Percentiles rank a stretch among this genome's conserved stretches.
phyloP scores from a whole-genome alignment of 2,797 vertebrate genomes.

The Phalanger gymnotis region DNA sequence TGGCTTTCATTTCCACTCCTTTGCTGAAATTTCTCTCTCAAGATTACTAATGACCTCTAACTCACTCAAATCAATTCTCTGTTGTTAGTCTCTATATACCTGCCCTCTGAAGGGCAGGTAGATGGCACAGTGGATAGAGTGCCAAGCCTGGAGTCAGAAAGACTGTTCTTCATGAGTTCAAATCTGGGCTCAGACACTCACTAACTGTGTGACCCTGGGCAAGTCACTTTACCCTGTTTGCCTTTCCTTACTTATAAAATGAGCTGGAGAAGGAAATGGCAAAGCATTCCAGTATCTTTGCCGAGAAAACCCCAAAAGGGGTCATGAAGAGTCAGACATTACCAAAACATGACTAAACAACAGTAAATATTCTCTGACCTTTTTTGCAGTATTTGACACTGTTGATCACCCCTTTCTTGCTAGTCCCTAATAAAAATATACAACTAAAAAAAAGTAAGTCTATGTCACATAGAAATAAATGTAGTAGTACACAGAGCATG shows the following conservation, averaged over 20 bases:
- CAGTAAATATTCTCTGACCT: not conserved
- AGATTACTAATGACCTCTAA: not conserved
- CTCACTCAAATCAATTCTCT: not conserved
- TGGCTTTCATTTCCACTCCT: not conserved
- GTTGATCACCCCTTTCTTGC: not conserved
- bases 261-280: not conserved
- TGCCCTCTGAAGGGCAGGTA: not conserved
- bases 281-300: not conserved
- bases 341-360: not conserved
- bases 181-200: not conserved
- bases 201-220: not conserved
- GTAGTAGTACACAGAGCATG: not conserved
- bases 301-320: not conserved
- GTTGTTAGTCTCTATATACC: not conserved
- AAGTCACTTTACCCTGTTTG: not conserved
- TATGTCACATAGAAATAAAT: not conserved
- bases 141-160: not conserved
- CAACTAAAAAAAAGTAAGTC: not conserved
- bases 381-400: not conserved
- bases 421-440: not conserved
- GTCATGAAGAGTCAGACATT: not conserved
- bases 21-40: not conserved
- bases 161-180: not conserved
- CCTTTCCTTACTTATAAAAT: not conserved
- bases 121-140: not conserved